Evolutionary conservation across 2,797 vertebrate species (phyloP), one percentile per base, ranked within the genome.

Genomic region (Emydoidea blandingii): DNA sequence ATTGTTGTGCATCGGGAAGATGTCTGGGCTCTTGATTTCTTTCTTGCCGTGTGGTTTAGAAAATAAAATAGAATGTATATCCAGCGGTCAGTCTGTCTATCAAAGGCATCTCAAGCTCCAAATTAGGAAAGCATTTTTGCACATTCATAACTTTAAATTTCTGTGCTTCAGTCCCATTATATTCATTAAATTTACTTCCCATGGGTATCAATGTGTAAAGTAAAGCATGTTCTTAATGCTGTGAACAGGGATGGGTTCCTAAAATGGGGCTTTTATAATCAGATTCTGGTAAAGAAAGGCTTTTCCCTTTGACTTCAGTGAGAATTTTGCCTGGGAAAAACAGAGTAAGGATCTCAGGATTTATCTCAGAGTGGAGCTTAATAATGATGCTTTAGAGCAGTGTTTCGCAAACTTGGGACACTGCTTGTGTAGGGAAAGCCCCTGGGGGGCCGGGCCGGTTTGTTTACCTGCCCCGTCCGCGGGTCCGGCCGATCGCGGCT

Each of bases 1-100:
- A 74, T 94, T 91, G 79, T 93, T 95, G 82, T 90, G 86, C 27
- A 47, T 81, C 52, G 87, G 37, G 25, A 92, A 93, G 65, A 91
- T 92, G 80, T 65, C 44, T 62, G 78, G 88, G 56, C 72, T 88
- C 62, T 89, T 95, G 86, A 88, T 87, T 91, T 92, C 49, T 52
- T 78, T 92, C 91, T 87, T 87, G 56, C 90, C 85, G 4, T 31
- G 8, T 15, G 14, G 44, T 78, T 31, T 47, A 8, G 41, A 78
- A 76, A 49, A 78, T 29, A 49, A 78, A 78, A 18, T 15, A 78
- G 74, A 78, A 41, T 72, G 37, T 23, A 25, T 41, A 23, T 23
- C n/a, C 23, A 6, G 65, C 11, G 12, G 10, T 62, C 31, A 34
- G 59, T 72, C n/a, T 72, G 68, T 59, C 19, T 53, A 92, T 78